Percentiles rank a stretch among this genome's conserved stretches.
Evolutionary conservation across 2,797 vertebrate genomes (phyloP).

Genomic region (Falco cherrug): DNA sequence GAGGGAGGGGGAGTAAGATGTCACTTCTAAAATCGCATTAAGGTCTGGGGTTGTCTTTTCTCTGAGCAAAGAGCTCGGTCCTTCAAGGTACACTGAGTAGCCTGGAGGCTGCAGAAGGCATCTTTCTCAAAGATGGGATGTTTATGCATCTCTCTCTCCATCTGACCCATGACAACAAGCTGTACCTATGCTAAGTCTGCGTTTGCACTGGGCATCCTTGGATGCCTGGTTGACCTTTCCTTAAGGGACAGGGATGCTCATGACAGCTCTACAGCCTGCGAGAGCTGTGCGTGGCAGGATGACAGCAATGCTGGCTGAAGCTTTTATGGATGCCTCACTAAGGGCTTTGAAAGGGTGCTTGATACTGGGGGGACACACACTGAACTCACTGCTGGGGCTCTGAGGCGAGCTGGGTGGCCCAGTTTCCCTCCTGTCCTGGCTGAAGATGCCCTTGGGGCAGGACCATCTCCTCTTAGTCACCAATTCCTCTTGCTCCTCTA

Average conservation of each 20-base stretch:
- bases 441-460: neutral
- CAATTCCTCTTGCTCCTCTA: neutral
- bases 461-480: neutral
- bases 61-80: neutral
- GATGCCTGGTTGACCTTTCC: neutral
- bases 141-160: neutral
- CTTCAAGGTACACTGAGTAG: neutral
- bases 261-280: neutral
- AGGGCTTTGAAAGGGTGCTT: neutral
- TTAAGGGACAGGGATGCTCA: neutral
- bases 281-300: accelerated
- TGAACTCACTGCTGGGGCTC: neutral
- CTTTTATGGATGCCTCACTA: neutral
- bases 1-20: neutral
- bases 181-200: neutral
- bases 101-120: neutral
- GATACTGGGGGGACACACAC: neutral
- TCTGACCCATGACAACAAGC: neutral
- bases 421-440: neutral
- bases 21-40: neutral
- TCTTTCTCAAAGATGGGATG: neutral
- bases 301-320: neutral
- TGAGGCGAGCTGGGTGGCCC: too few species aligned
- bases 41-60: neutral
- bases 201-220: neutral